Percentiles rank a stretch among this genome's conserved stretches.
Conservation (phyloP, 1,140 invertebrate species). For the Heliconius eleuchia region DNA sequence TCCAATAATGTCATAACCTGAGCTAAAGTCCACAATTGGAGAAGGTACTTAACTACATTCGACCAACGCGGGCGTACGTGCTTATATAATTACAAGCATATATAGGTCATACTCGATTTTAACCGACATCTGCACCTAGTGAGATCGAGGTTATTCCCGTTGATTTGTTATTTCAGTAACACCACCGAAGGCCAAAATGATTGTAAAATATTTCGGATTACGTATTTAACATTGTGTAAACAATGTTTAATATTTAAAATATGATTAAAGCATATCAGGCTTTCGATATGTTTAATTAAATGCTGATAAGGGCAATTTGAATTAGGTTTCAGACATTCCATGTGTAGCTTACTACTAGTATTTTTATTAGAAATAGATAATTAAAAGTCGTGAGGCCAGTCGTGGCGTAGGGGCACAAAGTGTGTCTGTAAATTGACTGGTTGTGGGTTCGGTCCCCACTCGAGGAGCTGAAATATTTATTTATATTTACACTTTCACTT, state of each 20-base stretch:
- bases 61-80: background rate
- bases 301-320: background rate
- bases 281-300: conserved; percentile 1
- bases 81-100: background rate
- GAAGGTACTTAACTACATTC: background rate
- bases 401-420: too few species aligned
- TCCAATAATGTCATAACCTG: background rate
- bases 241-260: conserved; percentile 9
- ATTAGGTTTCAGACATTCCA: background rate
- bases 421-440: too few species aligned
- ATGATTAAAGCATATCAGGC: background rate
- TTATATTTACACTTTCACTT: too few species aligned
- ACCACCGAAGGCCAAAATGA: conserved; percentile 50
- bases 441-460: too few species aligned
- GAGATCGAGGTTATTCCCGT: conserved; percentile 47
- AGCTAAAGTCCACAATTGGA: background rate
- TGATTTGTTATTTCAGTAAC: conserved; percentile 56
- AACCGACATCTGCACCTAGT: conserved; percentile 30
- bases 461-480: too few species aligned
- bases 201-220: conserved; percentile 34
- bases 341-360: background rate
- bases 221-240: background rate
- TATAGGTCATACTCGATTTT: conserved; percentile 23
- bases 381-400: background rate
- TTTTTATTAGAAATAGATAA: background rate